Percentiles rank a stretch among this genome's conserved stretches.
Conservation (phyloP, 2,113 vertebrate species). For the Corapipo altera region DNA sequence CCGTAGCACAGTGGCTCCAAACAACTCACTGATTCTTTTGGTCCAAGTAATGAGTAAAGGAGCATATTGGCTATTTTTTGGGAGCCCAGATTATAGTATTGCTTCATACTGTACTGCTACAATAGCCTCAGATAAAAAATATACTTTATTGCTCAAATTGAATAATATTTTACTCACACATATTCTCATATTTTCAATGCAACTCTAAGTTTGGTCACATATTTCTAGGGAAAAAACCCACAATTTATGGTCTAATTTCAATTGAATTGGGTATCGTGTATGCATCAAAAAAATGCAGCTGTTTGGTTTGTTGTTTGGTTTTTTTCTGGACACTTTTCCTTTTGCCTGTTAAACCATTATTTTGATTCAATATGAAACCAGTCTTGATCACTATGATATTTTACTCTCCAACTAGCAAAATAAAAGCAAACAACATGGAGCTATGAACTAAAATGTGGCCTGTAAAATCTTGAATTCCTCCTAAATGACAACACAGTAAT, state of each 20-base stretch:
- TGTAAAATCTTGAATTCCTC: not conserved
- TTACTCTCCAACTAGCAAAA: not conserved
- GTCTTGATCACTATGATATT: not conserved
- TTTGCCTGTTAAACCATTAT: not conserved
- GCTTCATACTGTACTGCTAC: not conserved
- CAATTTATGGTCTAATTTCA: not conserved
- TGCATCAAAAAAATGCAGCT: not conserved
- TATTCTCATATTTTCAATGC: not conserved
- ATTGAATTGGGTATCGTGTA: fast-evolving
- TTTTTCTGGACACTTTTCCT: not conserved
- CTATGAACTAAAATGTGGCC: not conserved
- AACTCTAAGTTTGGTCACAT: not conserved
- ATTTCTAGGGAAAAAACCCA: not conserved
- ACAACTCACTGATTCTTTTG: not conserved
- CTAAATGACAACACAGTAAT: not conserved
- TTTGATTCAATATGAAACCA: not conserved
- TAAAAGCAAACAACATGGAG: not conserved
- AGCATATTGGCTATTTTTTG: not conserved
- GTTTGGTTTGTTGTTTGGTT: too few species aligned
- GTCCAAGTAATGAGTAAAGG: not conserved
- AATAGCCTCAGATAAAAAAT: not conserved
- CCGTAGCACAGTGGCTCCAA: not conserved
- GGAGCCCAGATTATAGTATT: not conserved
- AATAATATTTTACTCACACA: not conserved
- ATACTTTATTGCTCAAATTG: not conserved